Percentiles rank a stretch among this genome's conserved stretches.
These are phyloP conservation scores for Merops nubicus DNA, from an alignment of 2,113 vertebrate species.

Conservation along the genomic window DNA sequence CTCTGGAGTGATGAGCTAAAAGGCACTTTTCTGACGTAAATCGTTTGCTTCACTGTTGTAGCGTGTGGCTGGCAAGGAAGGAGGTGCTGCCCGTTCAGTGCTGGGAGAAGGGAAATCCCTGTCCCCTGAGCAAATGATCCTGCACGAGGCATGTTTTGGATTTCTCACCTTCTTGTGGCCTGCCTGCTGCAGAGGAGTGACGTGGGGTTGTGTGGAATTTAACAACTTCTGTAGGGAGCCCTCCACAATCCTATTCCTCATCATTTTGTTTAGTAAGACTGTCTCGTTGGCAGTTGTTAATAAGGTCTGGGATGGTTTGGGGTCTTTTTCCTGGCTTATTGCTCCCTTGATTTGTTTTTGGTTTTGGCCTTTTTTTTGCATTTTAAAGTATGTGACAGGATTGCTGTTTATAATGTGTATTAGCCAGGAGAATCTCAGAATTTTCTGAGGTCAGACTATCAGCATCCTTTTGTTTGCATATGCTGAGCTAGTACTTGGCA, in stretches of 20 bases:
- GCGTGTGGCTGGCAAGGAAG: not conserved
- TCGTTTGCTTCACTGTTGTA: not conserved
- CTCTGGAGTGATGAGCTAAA: not conserved
- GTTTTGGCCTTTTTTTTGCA: too few relatives aligned
- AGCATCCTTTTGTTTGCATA: constrained; percentile 25
- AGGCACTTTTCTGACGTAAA: not conserved
- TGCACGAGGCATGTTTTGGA: too few relatives aligned
- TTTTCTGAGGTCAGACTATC: constrained; percentile 55
- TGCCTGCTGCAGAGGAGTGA: not conserved
- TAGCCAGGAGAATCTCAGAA: constrained; percentile 12
- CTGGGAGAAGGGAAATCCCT: not conserved
- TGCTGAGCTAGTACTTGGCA: constrained; percentile 2
- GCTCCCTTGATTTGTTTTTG: not conserved
- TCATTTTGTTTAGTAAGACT: not conserved
- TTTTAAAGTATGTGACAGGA: not conserved
- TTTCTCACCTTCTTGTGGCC: not conserved
- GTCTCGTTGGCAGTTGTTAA: not conserved
- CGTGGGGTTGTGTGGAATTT: not conserved
- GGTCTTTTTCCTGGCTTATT: not conserved
- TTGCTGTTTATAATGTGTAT: not conserved
- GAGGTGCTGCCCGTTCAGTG: not conserved
- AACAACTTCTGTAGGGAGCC: not conserved
- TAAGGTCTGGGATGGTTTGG: not conserved
- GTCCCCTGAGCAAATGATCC: not conserved
- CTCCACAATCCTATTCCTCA: not conserved